These are phyloP conservation scores for Neelides folsomi DNA, from an alignment of 2,888 invertebrate species.

Conservation along the genomic window DNA sequence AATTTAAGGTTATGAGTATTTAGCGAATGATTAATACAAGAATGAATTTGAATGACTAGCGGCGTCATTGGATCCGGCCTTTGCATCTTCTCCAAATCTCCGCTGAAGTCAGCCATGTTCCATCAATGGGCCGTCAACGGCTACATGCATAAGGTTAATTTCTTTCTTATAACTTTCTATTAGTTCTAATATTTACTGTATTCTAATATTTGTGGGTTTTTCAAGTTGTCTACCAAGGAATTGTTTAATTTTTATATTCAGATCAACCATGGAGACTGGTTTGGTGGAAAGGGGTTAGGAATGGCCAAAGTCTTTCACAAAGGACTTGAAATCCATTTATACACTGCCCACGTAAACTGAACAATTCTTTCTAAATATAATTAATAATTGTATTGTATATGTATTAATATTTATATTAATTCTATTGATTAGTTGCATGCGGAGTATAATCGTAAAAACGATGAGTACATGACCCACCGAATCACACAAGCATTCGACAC, in stretches of 20 bases:
- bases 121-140: conserved; percentile 96
- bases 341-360: conserved; percentile 71
- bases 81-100: conserved; percentile 69
- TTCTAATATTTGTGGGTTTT: too few relatives aligned
- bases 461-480: conserved; percentile 79
- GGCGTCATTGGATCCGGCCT: conserved; percentile 86
- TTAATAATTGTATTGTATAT: neutral
- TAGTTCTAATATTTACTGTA: too few relatives aligned
- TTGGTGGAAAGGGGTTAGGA: conserved; percentile 90
- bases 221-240: too few relatives aligned
- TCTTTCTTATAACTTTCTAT: too few relatives aligned
- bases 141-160: conserved; percentile 64
- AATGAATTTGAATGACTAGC: conserved; percentile 43
- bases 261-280: conserved; percentile 96
- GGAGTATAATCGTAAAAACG: conserved; percentile 69
- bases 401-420: conserved; percentile 2
- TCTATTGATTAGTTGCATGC: conserved; percentile 63
- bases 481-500: conserved; percentile 87
- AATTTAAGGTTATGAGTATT: too few relatives aligned
- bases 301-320: conserved; percentile 58
- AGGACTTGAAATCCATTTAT: conserved; percentile 63
- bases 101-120: conserved; percentile 73
- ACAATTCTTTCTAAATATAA: neutral
- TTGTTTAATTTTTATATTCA: neutral
- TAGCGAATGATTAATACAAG: too few relatives aligned